Percentiles rank a stretch among this genome's conserved stretches.
Conservation (phyloP, 2,888 invertebrate species). For the Euzophera pinguis region DNA sequence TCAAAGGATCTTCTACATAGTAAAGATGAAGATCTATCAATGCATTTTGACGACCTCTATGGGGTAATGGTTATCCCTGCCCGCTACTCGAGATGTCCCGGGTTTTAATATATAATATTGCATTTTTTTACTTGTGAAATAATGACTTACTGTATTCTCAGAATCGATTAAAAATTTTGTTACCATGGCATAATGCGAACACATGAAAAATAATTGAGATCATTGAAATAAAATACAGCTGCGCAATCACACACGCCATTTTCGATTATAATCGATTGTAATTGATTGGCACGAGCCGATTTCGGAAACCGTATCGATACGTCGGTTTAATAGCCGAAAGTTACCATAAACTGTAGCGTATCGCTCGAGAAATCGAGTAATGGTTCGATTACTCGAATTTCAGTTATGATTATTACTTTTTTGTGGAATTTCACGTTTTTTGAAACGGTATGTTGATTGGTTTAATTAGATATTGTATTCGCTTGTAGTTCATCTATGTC, state of each 20-base stretch:
- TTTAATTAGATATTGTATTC: not conserved
- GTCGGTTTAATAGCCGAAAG: slow-evolving; percentile 20
- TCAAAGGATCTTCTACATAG: too few relatives aligned
- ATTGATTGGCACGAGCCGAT: slow-evolving; percentile 60
- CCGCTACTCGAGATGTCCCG: too few relatives aligned
- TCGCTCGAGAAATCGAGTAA: slow-evolving; percentile 13
- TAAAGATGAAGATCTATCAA: too few relatives aligned
- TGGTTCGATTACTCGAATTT: slow-evolving; percentile 4
- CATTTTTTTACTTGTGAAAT: too few relatives aligned
- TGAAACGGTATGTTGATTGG: slow-evolving; percentile 6
- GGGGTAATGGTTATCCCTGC: too few relatives aligned
- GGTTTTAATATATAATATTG: too few relatives aligned
- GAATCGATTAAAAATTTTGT: not conserved
- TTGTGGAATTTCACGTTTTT: not conserved
- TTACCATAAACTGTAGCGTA: slow-evolving; percentile 10
- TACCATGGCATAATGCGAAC: slow-evolving; percentile 1
- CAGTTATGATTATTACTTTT: slow-evolving; percentile 10
- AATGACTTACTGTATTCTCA: too few relatives aligned
- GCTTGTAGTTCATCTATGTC: not conserved
- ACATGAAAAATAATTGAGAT: slow-evolving; percentile 4
- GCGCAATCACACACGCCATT: slow-evolving; percentile 59
- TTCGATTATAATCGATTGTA: slow-evolving; percentile 66
- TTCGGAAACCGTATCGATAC: slow-evolving; percentile 33
- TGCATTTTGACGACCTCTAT: too few relatives aligned
- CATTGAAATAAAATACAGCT: slow-evolving; percentile 10